A percentile compares a stretch with the other conserved stretches of the same genome.
phyloP scores from a whole-genome alignment of 53 echinoderm and acorn worm species.

The Apostichopus leukothele region DNA sequence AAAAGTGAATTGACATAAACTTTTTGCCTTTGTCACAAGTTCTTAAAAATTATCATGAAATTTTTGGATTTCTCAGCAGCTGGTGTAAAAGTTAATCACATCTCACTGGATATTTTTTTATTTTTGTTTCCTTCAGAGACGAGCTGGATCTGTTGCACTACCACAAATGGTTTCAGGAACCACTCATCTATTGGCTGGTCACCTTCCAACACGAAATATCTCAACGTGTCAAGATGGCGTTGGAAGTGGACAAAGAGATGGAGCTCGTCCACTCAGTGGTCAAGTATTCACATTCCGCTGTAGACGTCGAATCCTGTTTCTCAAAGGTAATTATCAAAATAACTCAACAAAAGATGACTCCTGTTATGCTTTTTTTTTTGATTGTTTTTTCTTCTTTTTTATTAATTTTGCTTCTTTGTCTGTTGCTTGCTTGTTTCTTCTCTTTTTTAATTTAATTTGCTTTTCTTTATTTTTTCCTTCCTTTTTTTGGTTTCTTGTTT shows the following conservation, averaged over 20 bases:
- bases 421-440: too few relatives aligned
- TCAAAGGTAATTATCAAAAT: slow-evolving; percentile 69
- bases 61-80: background rate
- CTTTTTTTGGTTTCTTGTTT: too few relatives aligned
- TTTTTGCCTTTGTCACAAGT: background rate
- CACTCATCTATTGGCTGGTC: slow-evolving; percentile 87
- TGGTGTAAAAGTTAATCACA: background rate
- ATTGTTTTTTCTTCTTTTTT: too few relatives aligned
- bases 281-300: slow-evolving; percentile 96
- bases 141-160: slow-evolving; percentile 63
- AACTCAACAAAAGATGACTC: too few relatives aligned
- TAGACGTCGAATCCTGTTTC: slow-evolving; percentile 92
- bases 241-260: slow-evolving; percentile 94
- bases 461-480: too few relatives aligned
- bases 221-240: slow-evolving; percentile 83
- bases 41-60: background rate
- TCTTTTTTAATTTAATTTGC: too few relatives aligned
- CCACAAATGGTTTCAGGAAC: slow-evolving; percentile 87
- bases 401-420: background rate
- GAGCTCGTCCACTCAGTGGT: slow-evolving; percentile 88
- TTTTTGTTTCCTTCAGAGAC: slow-evolving; percentile 55
- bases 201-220: slow-evolving; percentile 90
- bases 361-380: too few relatives aligned
- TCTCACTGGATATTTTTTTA: background rate
- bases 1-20: too few relatives aligned